Base-by-base conservation (phyloP, 1,140 invertebrate species). In the Thalassaphorura encarpata region DNA sequence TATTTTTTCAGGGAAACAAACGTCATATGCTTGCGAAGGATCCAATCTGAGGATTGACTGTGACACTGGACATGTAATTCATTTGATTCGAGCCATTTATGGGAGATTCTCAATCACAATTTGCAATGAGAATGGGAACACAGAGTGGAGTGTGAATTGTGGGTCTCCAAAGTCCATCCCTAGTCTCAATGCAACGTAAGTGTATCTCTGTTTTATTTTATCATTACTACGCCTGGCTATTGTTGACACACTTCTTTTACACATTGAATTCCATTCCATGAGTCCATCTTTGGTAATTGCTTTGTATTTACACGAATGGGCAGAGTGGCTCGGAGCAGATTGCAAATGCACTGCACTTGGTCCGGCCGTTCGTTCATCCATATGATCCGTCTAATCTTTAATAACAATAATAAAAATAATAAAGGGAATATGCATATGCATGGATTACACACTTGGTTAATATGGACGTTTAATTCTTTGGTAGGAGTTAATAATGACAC, bases 61-160 rank as follows among this genome's bases (percentile, higher is more conserved):
- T 74, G 81, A 82, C 47, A 83, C 85, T 52, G 89, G 87, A 2
- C 83, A 87, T 67, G 75, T 91, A 42, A 96, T 97, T 65, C 84
- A 92, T 68, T 77, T 96, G 57, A 89, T 93, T 67, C 80, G 91
- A 57, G 92, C 91, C 59, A 95, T 95, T 77, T 97, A 94, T 71
- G 92, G 92, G 43, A 80, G 92, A 61, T 97, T 92, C 75, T 91
- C 87, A 55, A 92, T 95, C 72, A 90, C 88, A 66, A 89, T 95
- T 70, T 97, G 92, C 77, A 97, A 97, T 72, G 88, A 92, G 68
- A 87, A 93, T 69, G 91, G 91, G 54, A 85, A 90, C 74, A 89
- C 88, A n/a, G 89, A 93, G 66, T 95, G 91, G 91, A 91, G 88
- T 73, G 88, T 95, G 63, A 91, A 94, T 72, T 96, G 92, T 71